Evolutionary conservation across 1,140 invertebrate genomes (phyloP), one percentile per base, ranked within the genome.

Genomic region (Contarinia nasturtii): DNA sequence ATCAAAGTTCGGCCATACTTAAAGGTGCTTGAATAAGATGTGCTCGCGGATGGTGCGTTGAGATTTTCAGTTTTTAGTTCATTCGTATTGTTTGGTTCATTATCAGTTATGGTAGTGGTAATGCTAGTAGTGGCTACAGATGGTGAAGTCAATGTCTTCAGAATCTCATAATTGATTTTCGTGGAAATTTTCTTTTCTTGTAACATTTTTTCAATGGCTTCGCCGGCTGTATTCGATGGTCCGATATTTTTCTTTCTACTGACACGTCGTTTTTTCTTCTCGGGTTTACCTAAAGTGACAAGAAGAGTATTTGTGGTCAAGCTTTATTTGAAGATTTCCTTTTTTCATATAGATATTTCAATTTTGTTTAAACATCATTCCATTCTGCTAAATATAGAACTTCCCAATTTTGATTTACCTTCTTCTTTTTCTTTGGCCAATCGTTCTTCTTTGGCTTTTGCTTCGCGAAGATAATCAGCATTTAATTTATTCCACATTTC

Each of bases 111-210:
- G 2, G n/a, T 19, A 2, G n/a, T 20, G 10, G 41, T 7, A 12
- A 18, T 11, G 10, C 5, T 5, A 18, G 38, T 41, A 10, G 7
- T 15, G 17, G 7, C 38, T n/a, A 11, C 17, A 8, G 10, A 12
- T 18, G 41, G 41, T 43, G 17, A 7, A 4, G 41, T 43, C 52
- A 92, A 65, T 57, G 77, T 86, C 57, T 88, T 90, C 12, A 98
- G 66, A 17, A 97, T 92, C 55, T 97, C 92, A 59, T 97, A 98
- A 66, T 98, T 95, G 33, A 98, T 95, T 74, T 98, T 98, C 5
- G 76, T 80, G 1, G 92, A 96, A 48, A 98, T 83, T 59, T 87
- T 88, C 63, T 93, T 95, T 55, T 94, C 90, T 53, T 89, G 81
- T 7, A 96, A 63, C 77, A 96, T 91, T 63, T 90, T 93, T 57